phyloP scores from a whole-genome alignment of 2,113 vertebrate species.

The Sterrhoptilus dennistouni region DNA sequence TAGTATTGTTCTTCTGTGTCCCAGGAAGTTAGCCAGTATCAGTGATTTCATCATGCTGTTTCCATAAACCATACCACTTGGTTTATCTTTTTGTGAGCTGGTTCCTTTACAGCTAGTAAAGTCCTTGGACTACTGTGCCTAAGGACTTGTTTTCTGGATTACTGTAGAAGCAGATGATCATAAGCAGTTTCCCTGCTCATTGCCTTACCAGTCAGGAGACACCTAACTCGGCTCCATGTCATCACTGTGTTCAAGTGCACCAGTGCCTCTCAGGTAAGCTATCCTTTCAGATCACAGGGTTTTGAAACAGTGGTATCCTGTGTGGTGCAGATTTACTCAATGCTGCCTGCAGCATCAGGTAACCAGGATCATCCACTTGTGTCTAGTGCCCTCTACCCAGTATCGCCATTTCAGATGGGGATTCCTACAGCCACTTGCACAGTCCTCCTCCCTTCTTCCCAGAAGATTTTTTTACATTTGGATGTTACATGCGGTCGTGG shows the following conservation, averaged over 20 bases:
- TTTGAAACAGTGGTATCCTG: neutral
- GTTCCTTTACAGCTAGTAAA: neutral
- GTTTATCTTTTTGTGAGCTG: neutral
- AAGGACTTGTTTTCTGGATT: neutral
- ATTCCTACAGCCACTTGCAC: neutral
- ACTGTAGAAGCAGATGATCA: neutral
- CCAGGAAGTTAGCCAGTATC: neutral
- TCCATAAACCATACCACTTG: neutral
- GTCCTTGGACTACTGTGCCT: neutral
- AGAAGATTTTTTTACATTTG: neutral
- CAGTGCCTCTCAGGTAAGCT: neutral
- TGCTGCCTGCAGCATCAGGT: neutral
- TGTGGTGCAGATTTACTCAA: neutral
- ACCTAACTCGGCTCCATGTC: neutral
- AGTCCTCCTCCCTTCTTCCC: neutral
- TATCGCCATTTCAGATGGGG: neutral
- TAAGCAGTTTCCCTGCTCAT: neutral
- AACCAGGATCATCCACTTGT: neutral
- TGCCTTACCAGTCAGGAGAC: neutral
- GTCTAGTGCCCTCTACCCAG: neutral
- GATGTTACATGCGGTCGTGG: neutral
- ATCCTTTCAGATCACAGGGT: neutral
- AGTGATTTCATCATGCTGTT: neutral
- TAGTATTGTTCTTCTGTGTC: neutral
- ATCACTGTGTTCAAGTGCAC: fast-evolving